phyloP scores from a whole-genome alignment of 2,888 invertebrate genomes.

The Caenorhabditis drosophilae region DNA sequence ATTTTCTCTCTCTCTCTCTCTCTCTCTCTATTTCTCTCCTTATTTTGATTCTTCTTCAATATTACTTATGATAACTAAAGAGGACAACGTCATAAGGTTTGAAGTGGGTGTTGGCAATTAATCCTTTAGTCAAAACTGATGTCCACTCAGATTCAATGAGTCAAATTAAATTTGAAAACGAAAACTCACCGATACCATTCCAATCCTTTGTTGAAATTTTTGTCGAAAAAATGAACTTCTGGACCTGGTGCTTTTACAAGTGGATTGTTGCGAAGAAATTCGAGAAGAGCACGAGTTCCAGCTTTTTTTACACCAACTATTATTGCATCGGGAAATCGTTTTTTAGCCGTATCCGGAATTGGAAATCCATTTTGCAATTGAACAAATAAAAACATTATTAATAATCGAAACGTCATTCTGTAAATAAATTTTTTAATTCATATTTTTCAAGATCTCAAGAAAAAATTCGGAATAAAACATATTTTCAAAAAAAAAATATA shows the following conservation, averaged over 20 bases:
- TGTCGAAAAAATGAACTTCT: conserved; percentile 96
- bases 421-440: too few species aligned
- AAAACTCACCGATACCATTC: conserved; percentile 81
- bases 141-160: too few species aligned
- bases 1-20: too few species aligned
- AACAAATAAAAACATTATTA: conserved; percentile 14
- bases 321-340: conserved; percentile 81
- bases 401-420: conserved; percentile 27
- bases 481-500: too few species aligned
- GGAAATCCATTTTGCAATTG: background rate
- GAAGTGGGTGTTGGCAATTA: conserved; percentile 22
- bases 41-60: too few species aligned
- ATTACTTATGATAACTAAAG: too few species aligned
- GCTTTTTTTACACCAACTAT: conserved; percentile 95
- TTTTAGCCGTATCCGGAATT: conserved; percentile 13
- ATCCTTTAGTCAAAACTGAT: too few species aligned
- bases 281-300: conserved; percentile 82
- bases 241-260: conserved; percentile 85
- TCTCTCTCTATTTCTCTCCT: too few species aligned
- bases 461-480: too few species aligned
- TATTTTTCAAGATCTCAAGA: too few species aligned
- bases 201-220: conserved; percentile 87
- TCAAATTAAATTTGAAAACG: background rate
- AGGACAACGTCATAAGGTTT: conserved; percentile 2
- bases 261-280: conserved; percentile 89